A percentile compares a stretch with the other conserved stretches of the same genome.
Evolutionary conservation across 2,113 vertebrate genomes (phyloP).

Genomic region (Lethenteron reissneri): DNA sequence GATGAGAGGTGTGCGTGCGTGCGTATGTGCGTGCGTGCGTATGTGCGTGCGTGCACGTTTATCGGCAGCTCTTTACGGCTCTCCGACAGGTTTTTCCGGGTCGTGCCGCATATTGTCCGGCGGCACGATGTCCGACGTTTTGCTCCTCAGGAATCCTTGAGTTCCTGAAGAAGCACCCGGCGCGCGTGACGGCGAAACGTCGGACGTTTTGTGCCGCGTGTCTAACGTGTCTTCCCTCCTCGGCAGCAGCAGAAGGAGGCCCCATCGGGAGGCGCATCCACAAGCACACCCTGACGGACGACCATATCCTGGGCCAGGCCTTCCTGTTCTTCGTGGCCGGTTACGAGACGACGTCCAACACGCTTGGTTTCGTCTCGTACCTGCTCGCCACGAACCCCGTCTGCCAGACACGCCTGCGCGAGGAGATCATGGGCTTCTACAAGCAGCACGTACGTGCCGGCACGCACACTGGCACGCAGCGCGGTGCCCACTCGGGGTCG

Average conservation of each 20-base stretch:
- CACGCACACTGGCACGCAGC: too few relatives aligned
- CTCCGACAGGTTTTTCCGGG: not conserved
- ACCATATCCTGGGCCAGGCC: conserved; percentile 66
- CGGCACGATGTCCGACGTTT: too few relatives aligned
- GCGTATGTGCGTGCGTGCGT: not conserved
- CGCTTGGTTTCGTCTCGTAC: conserved; percentile 52
- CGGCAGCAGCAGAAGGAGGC: too few relatives aligned
- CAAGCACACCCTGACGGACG: conserved; percentile 33
- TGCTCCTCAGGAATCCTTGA: too few relatives aligned
- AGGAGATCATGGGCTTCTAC: conserved; percentile 47
- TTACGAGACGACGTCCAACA: conserved; percentile 56
- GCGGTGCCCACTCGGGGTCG: too few relatives aligned
- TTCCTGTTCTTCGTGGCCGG: conserved; percentile 66
- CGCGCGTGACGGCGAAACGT: too few relatives aligned
- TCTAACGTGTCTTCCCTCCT: too few relatives aligned
- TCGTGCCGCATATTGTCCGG: too few relatives aligned
- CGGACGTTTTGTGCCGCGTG: too few relatives aligned
- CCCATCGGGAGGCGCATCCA: not conserved
- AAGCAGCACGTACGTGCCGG: too few relatives aligned
- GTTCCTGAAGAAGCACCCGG: not conserved
- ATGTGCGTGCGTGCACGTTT: not conserved
- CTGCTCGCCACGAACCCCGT: conserved; percentile 47
- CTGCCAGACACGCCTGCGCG: conserved; percentile 42
- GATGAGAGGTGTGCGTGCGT: not conserved
- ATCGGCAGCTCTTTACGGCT: not conserved